phyloP scores from a whole-genome alignment of 2,113 vertebrate genomes.

The Anseranas semipalmata region DNA sequence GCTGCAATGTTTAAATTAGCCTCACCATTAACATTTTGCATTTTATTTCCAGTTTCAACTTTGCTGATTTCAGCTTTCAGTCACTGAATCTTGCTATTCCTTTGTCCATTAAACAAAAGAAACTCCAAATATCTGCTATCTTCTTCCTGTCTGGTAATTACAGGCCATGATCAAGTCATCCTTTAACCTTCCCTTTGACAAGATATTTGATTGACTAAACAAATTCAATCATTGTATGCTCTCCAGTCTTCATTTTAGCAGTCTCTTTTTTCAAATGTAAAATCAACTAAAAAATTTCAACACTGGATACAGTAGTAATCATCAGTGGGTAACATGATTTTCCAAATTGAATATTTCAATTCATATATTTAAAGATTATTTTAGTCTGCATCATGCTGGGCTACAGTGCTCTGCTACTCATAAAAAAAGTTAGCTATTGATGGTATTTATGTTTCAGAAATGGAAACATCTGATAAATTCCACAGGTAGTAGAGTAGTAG shows the following conservation, averaged over 20 bases:
- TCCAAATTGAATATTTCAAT: not conserved
- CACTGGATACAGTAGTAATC: not conserved
- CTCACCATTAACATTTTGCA: constrained; percentile 44
- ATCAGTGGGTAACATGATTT: not conserved
- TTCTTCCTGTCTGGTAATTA: constrained; percentile 42
- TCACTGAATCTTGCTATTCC: constrained; percentile 28
- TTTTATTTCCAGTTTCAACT: constrained; percentile 45
- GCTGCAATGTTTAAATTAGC: constrained; percentile 61
- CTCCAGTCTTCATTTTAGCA: not conserved
- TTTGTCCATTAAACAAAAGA: constrained; percentile 58
- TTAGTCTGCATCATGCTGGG: not conserved
- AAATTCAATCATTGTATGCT: not conserved
- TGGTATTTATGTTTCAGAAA: not conserved
- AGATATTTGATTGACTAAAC: not conserved
- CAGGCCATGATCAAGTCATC: not conserved
- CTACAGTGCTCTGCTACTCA: not conserved
- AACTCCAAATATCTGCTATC: constrained; percentile 44
- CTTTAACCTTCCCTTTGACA: constrained; percentile 19
- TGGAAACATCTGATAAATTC: not conserved
- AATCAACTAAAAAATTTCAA: not conserved
- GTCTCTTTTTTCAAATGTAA: not conserved
- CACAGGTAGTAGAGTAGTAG: not conserved
- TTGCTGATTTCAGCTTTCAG: constrained; percentile 61
- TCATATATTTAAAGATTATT: not conserved
- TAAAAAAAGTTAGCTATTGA: not conserved